Base-by-base conservation (phyloP, 2,797 vertebrate species). In the Semaprochilodus insignis region DNA sequence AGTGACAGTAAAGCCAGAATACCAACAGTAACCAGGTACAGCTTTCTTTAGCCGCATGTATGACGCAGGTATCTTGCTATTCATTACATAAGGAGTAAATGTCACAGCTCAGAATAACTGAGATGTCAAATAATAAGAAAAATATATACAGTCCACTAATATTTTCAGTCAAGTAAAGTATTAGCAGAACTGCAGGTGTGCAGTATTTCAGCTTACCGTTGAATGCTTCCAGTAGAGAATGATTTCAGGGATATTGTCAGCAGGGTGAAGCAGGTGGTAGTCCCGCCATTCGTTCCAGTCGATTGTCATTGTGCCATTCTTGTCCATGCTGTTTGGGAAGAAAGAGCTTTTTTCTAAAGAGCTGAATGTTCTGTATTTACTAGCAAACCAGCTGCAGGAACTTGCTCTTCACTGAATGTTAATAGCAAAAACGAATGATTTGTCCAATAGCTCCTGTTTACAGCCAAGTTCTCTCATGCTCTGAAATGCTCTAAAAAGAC, bases 221-320 rank as follows among this genome's bases (percentile, higher is more conserved):
- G 98, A 98, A 90, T 99, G 98, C 88, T 97, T 99, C 98, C 98
- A 99, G 93, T 99, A 95, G 7, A 98, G 94, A 90, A 99, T 97
- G 94, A 99, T 99, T 91, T 99, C 98, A 0, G 97, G 97, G 81
- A 99, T 97, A 92, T 98, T 99, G 62, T 95, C 97, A 4, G 97
- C 97, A 0, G 98, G 97, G 77, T 99, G 97, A 86, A 99, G 90
- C 36, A 99, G 95, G 89, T 99, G 97, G 85, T 98, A 99, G 89
- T 98, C 97, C 69, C 97, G 87, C 98, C 98, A 99, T 86, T 99
- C 97, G 0, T 97, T 97, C 98, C 98, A 99, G 84, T 99, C 96
- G 14, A 99, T 98, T 6, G 96, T 99, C 98, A 99, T 99, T 0
- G 97, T 99, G 27, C 98, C 98, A 0, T 98, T 97, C 88, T 97